A percentile compares a stretch with the other conserved stretches of the same genome.
These are phyloP conservation scores for Eonycteris spelaea DNA, from an alignment of 2,113 vertebrate genomes.

Conservation along the genomic window DNA sequence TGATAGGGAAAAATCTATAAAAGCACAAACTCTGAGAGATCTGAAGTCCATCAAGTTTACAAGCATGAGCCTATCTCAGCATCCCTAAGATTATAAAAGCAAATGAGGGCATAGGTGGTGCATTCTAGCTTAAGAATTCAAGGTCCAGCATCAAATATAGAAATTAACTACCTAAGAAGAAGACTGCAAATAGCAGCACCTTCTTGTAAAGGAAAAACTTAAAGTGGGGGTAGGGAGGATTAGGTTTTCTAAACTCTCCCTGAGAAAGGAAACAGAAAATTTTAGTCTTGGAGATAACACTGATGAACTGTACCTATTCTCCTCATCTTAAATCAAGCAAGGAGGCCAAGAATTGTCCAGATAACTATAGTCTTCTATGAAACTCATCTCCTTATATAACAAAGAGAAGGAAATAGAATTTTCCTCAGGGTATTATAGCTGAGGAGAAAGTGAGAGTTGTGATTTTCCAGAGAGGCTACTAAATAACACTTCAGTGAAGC, in stretches of 20 bases:
- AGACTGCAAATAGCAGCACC: not conserved
- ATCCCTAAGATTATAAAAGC: not conserved
- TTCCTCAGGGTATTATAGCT: not conserved
- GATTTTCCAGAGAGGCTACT: not conserved
- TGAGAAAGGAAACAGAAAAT: conserved; percentile 7
- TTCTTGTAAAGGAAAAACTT: not conserved
- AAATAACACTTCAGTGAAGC: not conserved
- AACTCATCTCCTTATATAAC: not conserved
- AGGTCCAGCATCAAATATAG: not conserved
- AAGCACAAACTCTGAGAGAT: not conserved
- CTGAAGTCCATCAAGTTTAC: not conserved
- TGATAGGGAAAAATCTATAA: not conserved
- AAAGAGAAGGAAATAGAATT: conserved; percentile 18
- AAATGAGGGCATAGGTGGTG: not conserved
- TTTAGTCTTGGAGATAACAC: not conserved
- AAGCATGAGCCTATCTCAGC: not conserved
- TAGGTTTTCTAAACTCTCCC: not conserved
- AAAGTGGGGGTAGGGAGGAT: not conserved
- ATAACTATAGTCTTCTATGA: not conserved
- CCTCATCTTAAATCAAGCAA: too few species aligned
- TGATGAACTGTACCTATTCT: too few species aligned
- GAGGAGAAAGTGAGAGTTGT: not conserved
- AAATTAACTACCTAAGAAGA: not conserved
- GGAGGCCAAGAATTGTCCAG: not conserved
- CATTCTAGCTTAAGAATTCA: not conserved